Conservation (phyloP, 2,888 invertebrate species). For the Trileptium ribeirensis region DNA sequence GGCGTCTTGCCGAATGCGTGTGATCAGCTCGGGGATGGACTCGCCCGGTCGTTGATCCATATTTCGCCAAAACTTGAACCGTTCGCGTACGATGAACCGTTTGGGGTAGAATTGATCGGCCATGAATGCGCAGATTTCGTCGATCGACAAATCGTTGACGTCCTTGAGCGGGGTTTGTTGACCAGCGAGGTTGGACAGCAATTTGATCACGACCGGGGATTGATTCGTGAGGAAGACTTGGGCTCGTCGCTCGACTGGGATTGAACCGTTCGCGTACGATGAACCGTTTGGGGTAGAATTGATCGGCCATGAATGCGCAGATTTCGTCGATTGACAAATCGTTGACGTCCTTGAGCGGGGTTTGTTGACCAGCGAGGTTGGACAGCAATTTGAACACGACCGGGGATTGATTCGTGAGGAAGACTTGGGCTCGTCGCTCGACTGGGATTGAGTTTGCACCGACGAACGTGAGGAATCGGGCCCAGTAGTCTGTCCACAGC, state of each 20-base stretch:
- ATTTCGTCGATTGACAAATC: too few species aligned
- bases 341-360: too few species aligned
- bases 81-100: constrained; percentile 32
- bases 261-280: too few species aligned
- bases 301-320: too few species aligned
- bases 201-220: not conserved
- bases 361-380: too few species aligned
- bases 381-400: not conserved
- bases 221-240: constrained; percentile 11
- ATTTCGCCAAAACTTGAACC: constrained; percentile 33
- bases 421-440: not conserved
- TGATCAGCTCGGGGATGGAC: constrained; percentile 28
- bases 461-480: not conserved
- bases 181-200: not conserved
- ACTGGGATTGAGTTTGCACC: not conserved
- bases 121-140: not conserved
- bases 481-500: not conserved
- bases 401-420: not conserved
- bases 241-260: too few species aligned
- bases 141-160: not conserved
- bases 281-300: too few species aligned
- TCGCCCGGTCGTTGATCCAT: constrained; percentile 34
- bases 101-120: constrained; percentile 28
- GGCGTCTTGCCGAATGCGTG: constrained; percentile 32
- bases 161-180: constrained; percentile 1